These are phyloP conservation scores for Brotogeris chrysoptera DNA, from an alignment of 2,797 vertebrate species.

Conservation along the genomic window DNA sequence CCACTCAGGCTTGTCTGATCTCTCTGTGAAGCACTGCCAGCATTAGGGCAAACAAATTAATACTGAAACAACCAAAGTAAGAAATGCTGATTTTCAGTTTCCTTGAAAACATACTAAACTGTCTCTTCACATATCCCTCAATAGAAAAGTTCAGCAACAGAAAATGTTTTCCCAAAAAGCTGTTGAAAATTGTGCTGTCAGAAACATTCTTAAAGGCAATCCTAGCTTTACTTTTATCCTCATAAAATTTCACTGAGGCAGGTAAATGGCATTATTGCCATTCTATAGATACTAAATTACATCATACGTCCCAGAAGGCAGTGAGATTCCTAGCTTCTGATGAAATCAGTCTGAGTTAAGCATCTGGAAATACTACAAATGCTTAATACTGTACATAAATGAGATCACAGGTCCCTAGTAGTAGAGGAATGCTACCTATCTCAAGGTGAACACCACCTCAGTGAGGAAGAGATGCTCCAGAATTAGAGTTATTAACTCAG, in stretches of 20 bases:
- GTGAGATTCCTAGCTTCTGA: not conserved
- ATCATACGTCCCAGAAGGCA: not conserved
- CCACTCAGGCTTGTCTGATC: no score
- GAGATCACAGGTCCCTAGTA: not conserved
- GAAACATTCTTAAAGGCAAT: not conserved
- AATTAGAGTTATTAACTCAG: not conserved
- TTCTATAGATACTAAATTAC: not conserved
- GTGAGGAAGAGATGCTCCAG: not conserved
- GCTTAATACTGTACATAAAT: not conserved
- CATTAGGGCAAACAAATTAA: not conserved
- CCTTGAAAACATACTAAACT: not conserved
- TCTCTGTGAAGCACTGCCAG: not conserved
- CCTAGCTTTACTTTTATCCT: not conserved
- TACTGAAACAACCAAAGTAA: not conserved
- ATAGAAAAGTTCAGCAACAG: not conserved
- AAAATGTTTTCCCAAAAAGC: not conserved
- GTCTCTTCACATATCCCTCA: not conserved
- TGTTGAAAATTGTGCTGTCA: not conserved
- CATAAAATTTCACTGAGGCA: not conserved
- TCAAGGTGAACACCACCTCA: not conserved
- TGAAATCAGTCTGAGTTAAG: not conserved
- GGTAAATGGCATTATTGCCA: not conserved
- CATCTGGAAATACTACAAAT: not conserved
- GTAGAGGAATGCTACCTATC: rapidly evolving
- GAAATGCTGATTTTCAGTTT: not conserved